Base-by-base conservation (phyloP, 1,140 invertebrate genomes). In the Drosophila oshimai region DNA sequence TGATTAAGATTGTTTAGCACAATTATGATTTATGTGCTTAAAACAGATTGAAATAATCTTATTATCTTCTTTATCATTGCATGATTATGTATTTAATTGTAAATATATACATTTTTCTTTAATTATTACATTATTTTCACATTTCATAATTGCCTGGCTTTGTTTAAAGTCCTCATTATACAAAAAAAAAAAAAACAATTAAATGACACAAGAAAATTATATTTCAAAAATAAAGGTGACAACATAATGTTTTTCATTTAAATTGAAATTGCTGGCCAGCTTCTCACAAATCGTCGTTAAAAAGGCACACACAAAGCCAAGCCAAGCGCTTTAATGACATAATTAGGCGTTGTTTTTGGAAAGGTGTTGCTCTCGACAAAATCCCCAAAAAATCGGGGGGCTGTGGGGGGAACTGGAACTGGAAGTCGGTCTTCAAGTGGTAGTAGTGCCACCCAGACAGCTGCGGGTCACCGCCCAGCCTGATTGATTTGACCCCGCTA, bases 401-500 rank as follows among this genome's bases (percentile, higher is more conserved):
- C 7, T 39, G 2, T 10, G 12, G 26, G 20, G 24, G 24, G 10
- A 20, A 9, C n/a, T 26, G 44, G 42, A 39, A 28, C 9, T 33
- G 12, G 13, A 28, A 20, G 24, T 53, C 28, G 36, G n/a, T n/a
- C n/a, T n/a, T n/a, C n/a, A n/a, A n/a, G n/a, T n/a, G n/a, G n/a
- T n/a, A n/a, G n/a, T n/a, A 22, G 39, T 64, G 69, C 36, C 70
- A 73, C 42, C 45, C 47, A 69, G 26, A 54, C 15, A 37, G 31
- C 39, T 33, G 47, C 71, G 45, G 75, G 74, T 78, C 46, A 34
- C 75, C 76, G 75, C 75, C 75, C 75, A 79, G 75, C 26, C 76
- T 75, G 76, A 79, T 79, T 79, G 76, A 79, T 79, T 79, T 79
- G 76, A 80, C 76, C 76, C 76, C 47, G 20, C 41, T 33, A 34